Percentiles rank a stretch among this genome's conserved stretches.
Evolutionary conservation across 2,797 vertebrate species (phyloP).

Genomic region (Astyanax mexicanus): DNA sequence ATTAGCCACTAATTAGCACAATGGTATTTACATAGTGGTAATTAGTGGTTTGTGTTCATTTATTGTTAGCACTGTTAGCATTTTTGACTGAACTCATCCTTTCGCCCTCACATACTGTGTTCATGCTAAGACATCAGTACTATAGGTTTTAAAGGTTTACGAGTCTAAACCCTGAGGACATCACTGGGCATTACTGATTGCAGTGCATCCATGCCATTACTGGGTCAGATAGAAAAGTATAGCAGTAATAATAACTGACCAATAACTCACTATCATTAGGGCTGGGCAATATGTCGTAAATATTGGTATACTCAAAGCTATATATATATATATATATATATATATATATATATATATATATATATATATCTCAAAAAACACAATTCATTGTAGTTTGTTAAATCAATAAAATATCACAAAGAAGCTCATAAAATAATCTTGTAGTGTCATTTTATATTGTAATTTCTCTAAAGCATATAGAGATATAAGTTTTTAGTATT

Average conservation of each 20-base stretch:
- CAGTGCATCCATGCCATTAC: slow-evolving; percentile 35
- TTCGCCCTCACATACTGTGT: slow-evolving; percentile 39
- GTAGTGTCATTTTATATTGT: no score
- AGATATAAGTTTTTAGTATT: no score
- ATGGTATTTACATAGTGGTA: not conserved
- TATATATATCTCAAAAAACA: no score
- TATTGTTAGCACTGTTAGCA: not conserved
- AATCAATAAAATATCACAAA: no score
- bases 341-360: no score
- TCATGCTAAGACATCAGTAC: slow-evolving; percentile 36
- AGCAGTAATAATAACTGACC: slow-evolving; percentile 7
- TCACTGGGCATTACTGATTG: slow-evolving; percentile 32
- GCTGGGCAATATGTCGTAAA: no score
- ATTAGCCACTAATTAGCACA: not conserved
- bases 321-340: no score
- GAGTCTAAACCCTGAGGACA: slow-evolving; percentile 41
- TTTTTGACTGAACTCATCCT: not conserved
- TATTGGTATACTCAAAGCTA: no score
- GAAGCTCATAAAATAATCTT: no score
- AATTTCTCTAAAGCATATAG: no score
- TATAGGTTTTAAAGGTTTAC: slow-evolving; percentile 32
- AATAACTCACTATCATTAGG: not conserved
- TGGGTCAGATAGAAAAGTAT: slow-evolving; percentile 38
- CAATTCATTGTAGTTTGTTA: no score
- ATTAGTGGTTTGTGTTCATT: not conserved